phyloP scores from a whole-genome alignment of 2,797 vertebrate genomes.

The Eulemur albifrons region DNA sequence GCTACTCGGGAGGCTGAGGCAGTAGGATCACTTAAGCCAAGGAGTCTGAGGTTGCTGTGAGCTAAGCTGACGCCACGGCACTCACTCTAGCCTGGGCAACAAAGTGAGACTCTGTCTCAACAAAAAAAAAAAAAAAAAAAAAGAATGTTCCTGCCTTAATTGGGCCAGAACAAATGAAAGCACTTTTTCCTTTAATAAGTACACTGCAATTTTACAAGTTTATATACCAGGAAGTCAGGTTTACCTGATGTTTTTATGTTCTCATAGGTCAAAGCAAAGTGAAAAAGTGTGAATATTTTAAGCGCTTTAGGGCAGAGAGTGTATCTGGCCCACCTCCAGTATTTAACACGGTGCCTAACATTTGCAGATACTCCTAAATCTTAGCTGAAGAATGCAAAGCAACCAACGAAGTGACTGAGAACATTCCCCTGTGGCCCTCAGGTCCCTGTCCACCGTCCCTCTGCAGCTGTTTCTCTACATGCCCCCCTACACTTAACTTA shows the following conservation, averaged over 20 bases:
- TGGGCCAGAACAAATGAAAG: neutral
- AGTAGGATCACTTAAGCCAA: no score
- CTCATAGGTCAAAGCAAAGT: neutral
- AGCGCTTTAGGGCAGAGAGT: neutral
- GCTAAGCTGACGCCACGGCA: no score
- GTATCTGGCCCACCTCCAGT: neutral
- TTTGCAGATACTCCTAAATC: neutral
- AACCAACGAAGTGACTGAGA: neutral
- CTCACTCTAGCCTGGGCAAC: no score
- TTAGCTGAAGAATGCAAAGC: neutral
- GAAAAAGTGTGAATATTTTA: neutral
- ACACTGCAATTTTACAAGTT: neutral
- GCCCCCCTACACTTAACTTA: neutral
- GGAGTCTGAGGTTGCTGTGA: no score
- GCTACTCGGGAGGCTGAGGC: no score
- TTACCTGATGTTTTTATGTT: neutral
- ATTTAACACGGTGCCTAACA: neutral
- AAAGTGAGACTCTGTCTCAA: no score
- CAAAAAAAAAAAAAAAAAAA: neutral
- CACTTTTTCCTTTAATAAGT: neutral
- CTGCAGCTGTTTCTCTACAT: neutral
- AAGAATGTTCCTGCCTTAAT: neutral
- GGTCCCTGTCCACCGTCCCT: neutral
- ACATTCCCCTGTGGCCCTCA: neutral
- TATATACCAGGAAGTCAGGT: neutral